Base-by-base conservation (phyloP, 2,113 vertebrate genomes). In the Gasterosteus nipponicus region DNA sequence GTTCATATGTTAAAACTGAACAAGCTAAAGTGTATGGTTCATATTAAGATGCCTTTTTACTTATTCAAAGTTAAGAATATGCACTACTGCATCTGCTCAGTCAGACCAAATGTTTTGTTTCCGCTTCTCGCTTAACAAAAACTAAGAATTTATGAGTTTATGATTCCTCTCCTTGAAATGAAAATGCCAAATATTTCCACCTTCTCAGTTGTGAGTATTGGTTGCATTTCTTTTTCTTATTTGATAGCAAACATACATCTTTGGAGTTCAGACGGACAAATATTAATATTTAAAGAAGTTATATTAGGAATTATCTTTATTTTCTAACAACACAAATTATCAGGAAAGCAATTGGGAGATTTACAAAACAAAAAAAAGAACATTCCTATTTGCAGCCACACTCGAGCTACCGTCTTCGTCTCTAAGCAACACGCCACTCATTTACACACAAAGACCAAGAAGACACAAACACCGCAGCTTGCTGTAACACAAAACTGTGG, bases 381-480 rank as follows among this genome's bases (percentile, higher is more conserved):
- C n/a, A 16, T 2, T 16, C 4, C 15, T 18, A 18, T 10, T 31
- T 26, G 4, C 18, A 26, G 38, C 22, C 7, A 1, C 0, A 16
- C 18, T 60, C 39, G n/a, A 63, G 2, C 47, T 26, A 16, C 8
- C 3, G 2, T 33, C 5, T 46, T 22, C 5, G 1, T 54, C 19
- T 51, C 26, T 1, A 10, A 62, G 64, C 0, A 10, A 44, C 76
- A 82, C 70, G 16, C 60, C 59, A 47, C 77, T 61, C 61, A 64
- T 69, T 80, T 14, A 26, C 71, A 80, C 38, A 59, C 44, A 58
- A 12, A 77, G 46, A 73, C 56, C 77, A 31, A 16, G 38, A 53
- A 8, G 38, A 77, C 53, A 69, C 56, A 80, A 41, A 73, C 29
- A 69, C 74, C 51, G 31, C 42, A n/a, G 56, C 66, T 53, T 35